Conservation (phyloP, 2,888 invertebrate species). For the Eupithecia centaureata region DNA sequence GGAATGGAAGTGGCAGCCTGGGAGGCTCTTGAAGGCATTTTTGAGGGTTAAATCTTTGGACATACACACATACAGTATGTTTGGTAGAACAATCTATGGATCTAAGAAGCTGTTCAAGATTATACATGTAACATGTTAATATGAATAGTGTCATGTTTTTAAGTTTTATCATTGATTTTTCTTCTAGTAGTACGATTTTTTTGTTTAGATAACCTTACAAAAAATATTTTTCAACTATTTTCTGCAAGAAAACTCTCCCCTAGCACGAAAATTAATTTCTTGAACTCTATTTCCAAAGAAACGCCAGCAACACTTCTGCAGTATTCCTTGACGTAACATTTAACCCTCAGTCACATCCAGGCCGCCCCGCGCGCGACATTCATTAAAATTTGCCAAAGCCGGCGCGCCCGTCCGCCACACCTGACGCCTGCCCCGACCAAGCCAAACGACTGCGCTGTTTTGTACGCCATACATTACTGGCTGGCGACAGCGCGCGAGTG, state of each 20-base stretch:
- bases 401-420: slow-evolving; percentile 55
- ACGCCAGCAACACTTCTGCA: background rate
- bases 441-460: slow-evolving; percentile 36
- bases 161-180: no score
- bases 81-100: no score
- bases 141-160: no score
- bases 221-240: no score
- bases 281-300: background rate
- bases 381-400: slow-evolving; percentile 70
- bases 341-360: slow-evolving; percentile 56
- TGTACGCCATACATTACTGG: slow-evolving; percentile 39
- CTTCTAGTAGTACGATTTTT: no score
- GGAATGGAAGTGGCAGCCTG: slow-evolving; percentile 49
- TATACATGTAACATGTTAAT: no score
- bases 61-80: background rate
- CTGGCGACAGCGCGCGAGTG: slow-evolving; percentile 13
- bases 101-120: no score
- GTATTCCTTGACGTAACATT: background rate
- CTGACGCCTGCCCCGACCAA: slow-evolving; percentile 52
- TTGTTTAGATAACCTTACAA: no score
- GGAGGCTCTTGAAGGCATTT: background rate
- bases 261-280: no score
- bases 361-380: slow-evolving; percentile 58
- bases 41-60: background rate
- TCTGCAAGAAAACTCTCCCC: no score